phyloP scores from a whole-genome alignment of 2,888 invertebrate genomes.

The Oxystoma pomonae region DNA sequence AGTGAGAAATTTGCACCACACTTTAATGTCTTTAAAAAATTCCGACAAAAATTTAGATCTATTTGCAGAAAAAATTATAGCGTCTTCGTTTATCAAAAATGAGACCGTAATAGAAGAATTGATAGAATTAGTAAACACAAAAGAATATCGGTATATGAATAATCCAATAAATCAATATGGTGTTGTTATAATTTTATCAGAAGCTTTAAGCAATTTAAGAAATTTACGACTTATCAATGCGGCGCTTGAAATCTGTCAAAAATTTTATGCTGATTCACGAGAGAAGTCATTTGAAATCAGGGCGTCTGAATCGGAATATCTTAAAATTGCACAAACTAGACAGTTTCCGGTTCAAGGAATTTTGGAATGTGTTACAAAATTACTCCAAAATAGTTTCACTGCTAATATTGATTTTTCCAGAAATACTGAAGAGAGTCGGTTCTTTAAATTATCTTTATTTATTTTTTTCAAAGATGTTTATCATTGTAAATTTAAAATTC shows the following conservation, averaged over 20 bases:
- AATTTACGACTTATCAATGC: conserved; percentile 27
- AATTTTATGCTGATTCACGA: neutral
- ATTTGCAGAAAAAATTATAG: neutral
- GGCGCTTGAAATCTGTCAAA: neutral
- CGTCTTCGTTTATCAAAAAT: neutral
- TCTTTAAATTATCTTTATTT: neutral
- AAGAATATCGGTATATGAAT: neutral
- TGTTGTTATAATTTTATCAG: neutral
- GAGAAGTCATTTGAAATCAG: neutral
- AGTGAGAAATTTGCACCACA: neutral
- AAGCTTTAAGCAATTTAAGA: neutral
- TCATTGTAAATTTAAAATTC: conserved; percentile 20
- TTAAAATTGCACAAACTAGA: conserved; percentile 43
- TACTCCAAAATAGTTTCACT: neutral
- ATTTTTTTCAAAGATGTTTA: conserved; percentile 31
- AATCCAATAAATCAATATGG: neutral
- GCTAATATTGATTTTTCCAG: neutral
- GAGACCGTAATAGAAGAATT: neutral
- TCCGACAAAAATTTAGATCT: neutral
- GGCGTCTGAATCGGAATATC: conserved; percentile 14
- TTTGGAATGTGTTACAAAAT: conserved; percentile 41
- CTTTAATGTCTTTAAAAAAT: neutral
- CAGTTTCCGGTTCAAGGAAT: conserved; percentile 56
- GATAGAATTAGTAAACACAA: neutral
- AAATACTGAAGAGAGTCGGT: neutral